A percentile compares a stretch with the other conserved stretches of the same genome.
Evolutionary conservation across 1,140 invertebrate species (phyloP).

Genomic region (Brevipalpus yothersi): DNA sequence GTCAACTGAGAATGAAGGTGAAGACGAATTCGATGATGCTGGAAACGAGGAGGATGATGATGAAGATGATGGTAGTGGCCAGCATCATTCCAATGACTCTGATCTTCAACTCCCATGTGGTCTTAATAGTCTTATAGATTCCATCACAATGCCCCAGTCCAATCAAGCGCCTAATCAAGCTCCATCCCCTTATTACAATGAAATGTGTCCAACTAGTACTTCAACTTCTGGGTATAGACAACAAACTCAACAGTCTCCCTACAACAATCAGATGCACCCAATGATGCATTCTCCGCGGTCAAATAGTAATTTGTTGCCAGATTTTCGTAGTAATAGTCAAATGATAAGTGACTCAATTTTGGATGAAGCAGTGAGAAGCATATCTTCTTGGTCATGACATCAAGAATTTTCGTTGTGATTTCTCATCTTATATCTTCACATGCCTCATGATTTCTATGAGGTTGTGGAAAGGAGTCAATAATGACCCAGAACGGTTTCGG

Average conservation of each 20-base stretch:
- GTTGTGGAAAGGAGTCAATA: too few relatives aligned
- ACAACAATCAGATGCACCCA: background rate
- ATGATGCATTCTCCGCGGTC: background rate
- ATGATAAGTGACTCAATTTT: background rate
- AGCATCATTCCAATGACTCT: background rate
- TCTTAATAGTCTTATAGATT: background rate
- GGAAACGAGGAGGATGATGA: slow-evolving; percentile 14
- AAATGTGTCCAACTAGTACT: background rate
- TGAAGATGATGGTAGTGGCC: background rate
- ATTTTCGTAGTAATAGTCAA: background rate
- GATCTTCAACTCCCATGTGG: background rate
- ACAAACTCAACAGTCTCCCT: background rate
- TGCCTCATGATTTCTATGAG: too few relatives aligned
- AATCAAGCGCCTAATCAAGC: background rate
- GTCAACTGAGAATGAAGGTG: background rate
- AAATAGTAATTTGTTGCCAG: background rate
- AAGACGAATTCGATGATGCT: slow-evolving; percentile 7
- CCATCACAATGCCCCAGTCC: background rate
- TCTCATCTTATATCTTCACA: too few relatives aligned
- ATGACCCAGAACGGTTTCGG: too few relatives aligned
- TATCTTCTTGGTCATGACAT: background rate
- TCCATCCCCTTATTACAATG: background rate
- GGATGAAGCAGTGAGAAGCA: background rate
- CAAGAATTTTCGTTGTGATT: too few relatives aligned
- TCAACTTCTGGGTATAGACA: background rate